Base-by-base conservation (phyloP, 2,888 invertebrate species). In the Chymomyza amoena region DNA sequence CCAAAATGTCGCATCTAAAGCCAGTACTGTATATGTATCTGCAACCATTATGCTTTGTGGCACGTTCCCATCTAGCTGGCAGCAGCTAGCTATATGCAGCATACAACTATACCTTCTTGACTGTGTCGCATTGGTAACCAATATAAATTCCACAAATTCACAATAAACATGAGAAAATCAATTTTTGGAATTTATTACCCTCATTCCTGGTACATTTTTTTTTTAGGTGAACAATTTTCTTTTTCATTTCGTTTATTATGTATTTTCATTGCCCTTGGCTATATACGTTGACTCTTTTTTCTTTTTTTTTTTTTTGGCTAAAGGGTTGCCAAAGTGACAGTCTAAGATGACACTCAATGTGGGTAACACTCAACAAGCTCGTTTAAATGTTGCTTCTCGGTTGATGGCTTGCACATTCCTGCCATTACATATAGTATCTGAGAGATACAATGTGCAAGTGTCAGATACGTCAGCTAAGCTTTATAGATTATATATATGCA, bases 101-200 rank as follows among this genome's bases (percentile, higher is more conserved):
- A 45, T 45, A 45, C 39, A 39, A 39, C 39, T 45, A 13, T 45
- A 45, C 39, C 39, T 45, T 57, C 68, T 68, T 64, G 45, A 16
- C 52, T 50, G 51, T 79, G 80, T 83, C 77, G 84, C 84, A 83
- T 83, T 85, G 73, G 66, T 70, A 79, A 74, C 76, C 86, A 87
- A 88, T 87, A 88, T 85, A 87, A 87, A 87, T 87, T 87, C 87
- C 84, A 71, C 75, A 83, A 83, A 85, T 88, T 87, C 84, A 84
- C 76, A 79, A 84, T 84, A 78, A 83, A 87, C 83, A 83, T 84
- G 80, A 66, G 70, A 77, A 87, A 88, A 87, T 87, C 88, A 85
- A 87, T 87, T 87, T 85, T 77, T 66, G 77, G 79, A 76, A 88
- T 87, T 87, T 87, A 83, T 85, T 81, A 77, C 77, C 76, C 78